phyloP scores from a whole-genome alignment of 2,888 invertebrate species.

The Chesias legatella region DNA sequence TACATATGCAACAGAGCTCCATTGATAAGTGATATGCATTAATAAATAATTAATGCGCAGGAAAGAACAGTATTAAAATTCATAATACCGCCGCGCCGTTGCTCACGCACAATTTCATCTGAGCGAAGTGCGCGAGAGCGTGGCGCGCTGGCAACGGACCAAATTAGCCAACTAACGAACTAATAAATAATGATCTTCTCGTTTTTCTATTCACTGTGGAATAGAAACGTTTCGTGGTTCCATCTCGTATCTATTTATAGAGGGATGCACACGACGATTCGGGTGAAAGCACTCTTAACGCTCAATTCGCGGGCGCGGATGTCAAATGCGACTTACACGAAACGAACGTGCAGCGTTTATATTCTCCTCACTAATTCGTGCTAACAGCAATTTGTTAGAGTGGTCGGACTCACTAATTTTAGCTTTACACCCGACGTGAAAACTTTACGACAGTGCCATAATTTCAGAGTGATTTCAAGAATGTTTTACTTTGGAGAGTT shows the following conservation, averaged over 20 bases:
- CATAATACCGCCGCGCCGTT: conserved; percentile 34
- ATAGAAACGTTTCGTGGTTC: conserved; percentile 75
- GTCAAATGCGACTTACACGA: conserved; percentile 52
- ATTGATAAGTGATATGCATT: conserved; percentile 13
- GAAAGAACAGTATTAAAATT: conserved; percentile 53
- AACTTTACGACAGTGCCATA: conserved; percentile 73
- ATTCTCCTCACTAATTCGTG: conserved; percentile 64
- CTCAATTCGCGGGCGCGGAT: conserved; percentile 63
- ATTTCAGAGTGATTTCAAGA: conserved; percentile 72
- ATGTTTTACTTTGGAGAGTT: conserved; percentile 69
- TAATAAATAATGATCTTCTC: conserved; percentile 80
- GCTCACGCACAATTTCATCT: conserved; percentile 71
- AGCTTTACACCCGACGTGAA: conserved; percentile 70
- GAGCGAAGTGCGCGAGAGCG: conserved; percentile 70
- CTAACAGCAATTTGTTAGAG: conserved; percentile 72
- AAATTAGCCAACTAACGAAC: conserved; percentile 79
- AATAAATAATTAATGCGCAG: conserved; percentile 19
- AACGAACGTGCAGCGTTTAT: conserved; percentile 55
- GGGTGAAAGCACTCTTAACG: conserved; percentile 78
- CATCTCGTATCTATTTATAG: conserved; percentile 66
- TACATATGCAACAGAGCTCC: conserved; percentile 5
- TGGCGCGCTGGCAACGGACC: conserved; percentile 75
- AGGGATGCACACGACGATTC: conserved; percentile 71
- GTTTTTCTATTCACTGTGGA: conserved; percentile 76
- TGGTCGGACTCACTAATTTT: conserved; percentile 71